Evolutionary conservation across 2,888 invertebrate species (phyloP).

Genomic region (Phyto melanocephala): DNA sequence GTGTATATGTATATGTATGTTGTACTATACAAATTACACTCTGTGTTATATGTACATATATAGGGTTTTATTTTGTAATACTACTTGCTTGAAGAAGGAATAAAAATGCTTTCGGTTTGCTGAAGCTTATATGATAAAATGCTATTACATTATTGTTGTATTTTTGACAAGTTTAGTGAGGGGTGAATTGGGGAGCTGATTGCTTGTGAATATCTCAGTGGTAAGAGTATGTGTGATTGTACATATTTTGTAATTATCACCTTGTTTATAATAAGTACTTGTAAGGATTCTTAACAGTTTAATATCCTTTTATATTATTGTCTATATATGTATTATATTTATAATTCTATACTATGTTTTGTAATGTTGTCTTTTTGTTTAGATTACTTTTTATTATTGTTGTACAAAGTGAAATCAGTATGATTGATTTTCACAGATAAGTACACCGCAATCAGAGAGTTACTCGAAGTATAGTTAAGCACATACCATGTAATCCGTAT

Average conservation of each 20-base stretch:
- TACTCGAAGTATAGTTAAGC: constrained; percentile 4
- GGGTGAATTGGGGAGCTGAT: too few relatives aligned
- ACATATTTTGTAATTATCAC: constrained; percentile 49
- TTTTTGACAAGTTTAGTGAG: too few relatives aligned
- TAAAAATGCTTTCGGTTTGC: too few relatives aligned
- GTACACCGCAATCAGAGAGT: constrained; percentile 38
- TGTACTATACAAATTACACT: too few relatives aligned
- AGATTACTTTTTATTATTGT: constrained; percentile 3
- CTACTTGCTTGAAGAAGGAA: too few relatives aligned
- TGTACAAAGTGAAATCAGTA: constrained; percentile 29
- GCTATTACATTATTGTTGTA: too few relatives aligned
- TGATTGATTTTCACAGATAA: constrained; percentile 55
- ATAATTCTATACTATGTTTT: neutral
- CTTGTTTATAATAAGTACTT: constrained; percentile 32
- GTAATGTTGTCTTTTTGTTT: neutral
- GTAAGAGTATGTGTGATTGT: neutral
- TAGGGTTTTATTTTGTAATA: too few relatives aligned
- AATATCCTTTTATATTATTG: constrained; percentile 53
- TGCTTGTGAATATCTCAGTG: too few relatives aligned
- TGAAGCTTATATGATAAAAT: too few relatives aligned
- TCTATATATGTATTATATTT: constrained; percentile 24
- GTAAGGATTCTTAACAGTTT: constrained; percentile 57
- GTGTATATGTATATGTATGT: too few relatives aligned
- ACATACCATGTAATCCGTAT: constrained; percentile 18
- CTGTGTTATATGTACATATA: too few relatives aligned